Base-by-base conservation (phyloP, 2,113 vertebrate species). In the Oryzias celebensis region DNA sequence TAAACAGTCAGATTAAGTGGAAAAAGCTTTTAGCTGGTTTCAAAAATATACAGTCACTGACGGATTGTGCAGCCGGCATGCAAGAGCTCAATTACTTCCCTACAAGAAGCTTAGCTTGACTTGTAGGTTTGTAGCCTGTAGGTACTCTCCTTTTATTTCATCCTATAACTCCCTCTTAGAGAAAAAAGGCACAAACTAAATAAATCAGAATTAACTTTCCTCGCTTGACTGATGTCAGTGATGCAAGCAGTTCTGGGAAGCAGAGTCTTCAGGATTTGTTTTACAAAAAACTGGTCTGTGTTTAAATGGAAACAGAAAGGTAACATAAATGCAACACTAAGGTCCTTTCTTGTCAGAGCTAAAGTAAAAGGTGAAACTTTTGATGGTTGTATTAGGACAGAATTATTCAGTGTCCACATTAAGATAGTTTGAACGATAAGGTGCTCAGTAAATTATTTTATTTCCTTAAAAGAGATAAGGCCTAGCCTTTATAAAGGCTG, bases 11-110 rank as follows among this genome's bases (percentile, higher is more conserved):
- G 26, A 26, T 26, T 26, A 18, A 77, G 55, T 48, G 18, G 48
- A 58, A 54, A 70, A 7, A 5, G 58, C 78, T 88, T 85, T 80
- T 64, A 87, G 53, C 7, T 14, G 55, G 36, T 36, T 71, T 60
- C 53, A 18, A 58, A 60, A 73, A 52, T 49, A 22, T 59, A 26
- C 26, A 26, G 26, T 26, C 26, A 28, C 26, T 28, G 26, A 28
- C 7, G 26, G 50, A 51, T 17, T 45, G 59, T 51, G 75, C 81
- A 47, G 44, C 8, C 26, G 18, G 75, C 73, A 69, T 48, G 58
- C 24, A 67, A 46, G 42, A 62, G 24, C 46, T 63, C 52, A 57
- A 20, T 51, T 24, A 63, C 74, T 72, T 73, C 65, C 52, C 23
- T 52, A 57, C 56, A 66, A 61, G 13, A 8, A 65, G 50, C 31